These are phyloP conservation scores for Micromussa lordhowensis DNA, from an alignment of 92 coral and sea anemone genomes.

Conservation along the genomic window DNA sequence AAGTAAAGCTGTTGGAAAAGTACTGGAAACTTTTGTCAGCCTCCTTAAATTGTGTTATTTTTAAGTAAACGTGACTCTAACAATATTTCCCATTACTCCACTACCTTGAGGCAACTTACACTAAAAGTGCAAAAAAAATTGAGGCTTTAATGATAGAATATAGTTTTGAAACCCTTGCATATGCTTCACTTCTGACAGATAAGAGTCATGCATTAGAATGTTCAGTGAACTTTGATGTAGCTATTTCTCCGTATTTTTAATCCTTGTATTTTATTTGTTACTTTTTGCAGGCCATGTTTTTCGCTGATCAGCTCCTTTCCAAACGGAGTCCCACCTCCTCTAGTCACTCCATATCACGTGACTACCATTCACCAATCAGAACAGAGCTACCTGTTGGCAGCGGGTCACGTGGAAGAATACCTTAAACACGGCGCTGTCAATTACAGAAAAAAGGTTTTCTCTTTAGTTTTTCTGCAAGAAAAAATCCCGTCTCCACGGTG, in stretches of 20 bases:
- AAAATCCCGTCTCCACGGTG: too few relatives aligned
- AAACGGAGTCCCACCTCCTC: slow-evolving; percentile 72
- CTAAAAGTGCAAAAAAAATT: too few relatives aligned
- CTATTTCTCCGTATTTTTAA: neutral
- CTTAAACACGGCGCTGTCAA: neutral
- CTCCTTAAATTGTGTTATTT: too few relatives aligned
- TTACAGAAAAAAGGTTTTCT: neutral
- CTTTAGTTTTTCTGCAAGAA: neutral
- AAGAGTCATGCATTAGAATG: neutral
- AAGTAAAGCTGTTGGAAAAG: too few relatives aligned
- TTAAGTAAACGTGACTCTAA: too few relatives aligned
- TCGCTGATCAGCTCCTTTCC: slow-evolving; percentile 92
- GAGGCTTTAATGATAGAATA: too few relatives aligned
- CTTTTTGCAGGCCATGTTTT: slow-evolving; percentile 90
- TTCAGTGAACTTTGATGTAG: too few relatives aligned
- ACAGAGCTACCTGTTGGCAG: slow-evolving; percentile 86
- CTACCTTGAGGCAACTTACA: too few relatives aligned
- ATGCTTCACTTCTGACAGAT: too few relatives aligned
- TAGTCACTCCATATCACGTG: slow-evolving; percentile 71
- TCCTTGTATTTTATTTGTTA: neutral
- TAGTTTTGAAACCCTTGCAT: too few relatives aligned
- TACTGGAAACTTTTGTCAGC: too few relatives aligned
- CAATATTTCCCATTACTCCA: too few relatives aligned
- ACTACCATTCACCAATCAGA: slow-evolving; percentile 75
- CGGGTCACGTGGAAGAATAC: slow-evolving; percentile 56